Base-by-base conservation (phyloP, 2,113 vertebrate genomes). In the Nibea coibor region DNA sequence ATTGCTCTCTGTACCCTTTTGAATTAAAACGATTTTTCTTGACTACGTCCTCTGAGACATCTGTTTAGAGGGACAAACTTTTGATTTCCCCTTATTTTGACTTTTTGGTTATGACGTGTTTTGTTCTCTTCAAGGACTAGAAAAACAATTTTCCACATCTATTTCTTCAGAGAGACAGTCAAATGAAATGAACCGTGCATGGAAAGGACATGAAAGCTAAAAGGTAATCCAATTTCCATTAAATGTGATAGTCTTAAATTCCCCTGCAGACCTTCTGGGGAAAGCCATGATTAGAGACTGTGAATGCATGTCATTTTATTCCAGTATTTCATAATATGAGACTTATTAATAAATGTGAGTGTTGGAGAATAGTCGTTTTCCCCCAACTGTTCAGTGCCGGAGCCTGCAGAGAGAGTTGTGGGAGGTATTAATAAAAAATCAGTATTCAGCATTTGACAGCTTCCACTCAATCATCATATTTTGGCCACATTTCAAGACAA, bases 201-300 rank as follows among this genome's bases (percentile, higher is more conserved):
- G 20, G 65, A 84, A 83, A 83, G 48, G 88, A 88, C 81, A 80
- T 87, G 85, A 91, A 89, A 88, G 88, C 82, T 87, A 81, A 88
- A 93, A 92, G 88, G 88, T 91, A 88, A 88, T 93, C 87, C 76
- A 75, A 89, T 92, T 90, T 82, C 81, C 81, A 92, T 93, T 93
- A 88, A 92, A 90, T 86, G 80, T 74, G 81, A 88, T 91, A 86
- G 87, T 85, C 74, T 75, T 74, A 86, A 89, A 92, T 91, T 92
- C 79, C 88, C 84, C 83, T 69, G 63, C 79, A 82, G 87, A 67
- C 87, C 79, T 90, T 83, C 85, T 56, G 39, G 86, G 78, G 58
- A 74, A 83, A 78, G 65, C 75, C 81, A 59, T 71, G 82, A 94
- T 92, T 89, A 82, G 59, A 87, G 73, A 64, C 78, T 14, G 19